Evolutionary conservation across 2,797 vertebrate species (phyloP), one percentile per base, ranked within the genome.

Genomic region (Ptychobarbus kaznakovi): DNA sequence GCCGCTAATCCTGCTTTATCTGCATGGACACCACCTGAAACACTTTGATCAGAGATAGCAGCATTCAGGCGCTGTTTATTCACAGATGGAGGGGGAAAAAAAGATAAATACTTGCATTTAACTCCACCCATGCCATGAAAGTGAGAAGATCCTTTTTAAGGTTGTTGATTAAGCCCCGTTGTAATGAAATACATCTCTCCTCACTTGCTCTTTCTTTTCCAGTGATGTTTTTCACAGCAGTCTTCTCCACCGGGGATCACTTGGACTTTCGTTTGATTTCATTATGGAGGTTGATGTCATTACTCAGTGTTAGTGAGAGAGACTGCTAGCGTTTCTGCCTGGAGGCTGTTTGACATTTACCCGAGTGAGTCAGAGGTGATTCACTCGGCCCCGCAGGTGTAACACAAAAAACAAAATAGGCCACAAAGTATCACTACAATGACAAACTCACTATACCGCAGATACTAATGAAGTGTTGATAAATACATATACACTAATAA

Each of bases 371-470:
- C 95, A 95, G 93, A 92, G 92, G 92, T 96, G 95, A 96, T 91
- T 96, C 95, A 95, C 92, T 85, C 88, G 90, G 92, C 94, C 93
- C 93, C 94, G 94, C 95, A 96, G 96, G 95, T 96, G 95, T 93
- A 13, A 78, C 75, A 89, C 93, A 91, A 89, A 32, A 32, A 32
- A 87, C 91, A 95, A 95, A 90, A 86, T 86, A 90, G 92, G 94
- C 94, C 94, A 95, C 81, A 83, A 28, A 51, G 28, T 65, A 83
- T 83, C 44, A 0, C 28, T 38, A 51, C 51, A 75, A 75, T 18
- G 32, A 35, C 28, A 18, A 7, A 66, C 32, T 35, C 63, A 66
- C 28, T 35, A 9, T 13, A 13, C 38, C 15, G 10, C 22, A n/a
- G 81, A 82, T 22, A 18, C 6, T 70, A 44, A 56, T 56, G 35